phyloP scores from a whole-genome alignment of 2,113 vertebrate species.

The Phaethornis superciliosus region DNA sequence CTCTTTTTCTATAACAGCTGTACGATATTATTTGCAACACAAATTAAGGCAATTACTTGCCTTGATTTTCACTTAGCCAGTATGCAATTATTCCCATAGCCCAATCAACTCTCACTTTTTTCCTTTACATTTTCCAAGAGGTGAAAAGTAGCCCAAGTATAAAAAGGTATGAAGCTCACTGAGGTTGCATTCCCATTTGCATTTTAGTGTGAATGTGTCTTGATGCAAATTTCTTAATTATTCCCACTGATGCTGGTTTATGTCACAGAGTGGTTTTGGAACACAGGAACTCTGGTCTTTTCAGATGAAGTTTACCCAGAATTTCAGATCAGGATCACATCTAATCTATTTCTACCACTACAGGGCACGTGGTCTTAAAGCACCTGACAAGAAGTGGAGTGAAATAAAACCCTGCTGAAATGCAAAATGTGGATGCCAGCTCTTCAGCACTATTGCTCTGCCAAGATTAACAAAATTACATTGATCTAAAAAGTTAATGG shows the following conservation, averaged over 20 bases:
- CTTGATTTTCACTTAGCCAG: background rate
- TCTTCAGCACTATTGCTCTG: background rate
- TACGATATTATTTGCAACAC: conserved; percentile 25
- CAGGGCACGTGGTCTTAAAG: background rate
- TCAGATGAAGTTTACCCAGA: background rate
- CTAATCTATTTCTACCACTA: background rate
- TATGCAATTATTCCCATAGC: background rate
- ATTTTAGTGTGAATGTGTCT: background rate
- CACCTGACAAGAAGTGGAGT: accelerated
- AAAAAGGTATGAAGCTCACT: background rate
- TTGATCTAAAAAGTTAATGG: background rate
- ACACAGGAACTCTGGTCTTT: background rate
- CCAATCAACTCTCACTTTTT: background rate
- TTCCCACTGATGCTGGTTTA: background rate
- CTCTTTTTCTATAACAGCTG: background rate
- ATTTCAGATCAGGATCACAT: background rate
- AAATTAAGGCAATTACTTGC: conserved; percentile 31
- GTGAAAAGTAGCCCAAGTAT: background rate
- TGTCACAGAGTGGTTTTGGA: background rate
- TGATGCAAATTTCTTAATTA: conserved; percentile 16
- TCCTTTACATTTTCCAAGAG: background rate
- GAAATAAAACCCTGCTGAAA: background rate
- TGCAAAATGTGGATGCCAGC: background rate
- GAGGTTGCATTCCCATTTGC: background rate
- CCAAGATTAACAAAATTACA: background rate